Evolutionary conservation across 1,140 invertebrate species (phyloP), one percentile per base, ranked within the genome.

Genomic region (Euura saliciscinereae): DNA sequence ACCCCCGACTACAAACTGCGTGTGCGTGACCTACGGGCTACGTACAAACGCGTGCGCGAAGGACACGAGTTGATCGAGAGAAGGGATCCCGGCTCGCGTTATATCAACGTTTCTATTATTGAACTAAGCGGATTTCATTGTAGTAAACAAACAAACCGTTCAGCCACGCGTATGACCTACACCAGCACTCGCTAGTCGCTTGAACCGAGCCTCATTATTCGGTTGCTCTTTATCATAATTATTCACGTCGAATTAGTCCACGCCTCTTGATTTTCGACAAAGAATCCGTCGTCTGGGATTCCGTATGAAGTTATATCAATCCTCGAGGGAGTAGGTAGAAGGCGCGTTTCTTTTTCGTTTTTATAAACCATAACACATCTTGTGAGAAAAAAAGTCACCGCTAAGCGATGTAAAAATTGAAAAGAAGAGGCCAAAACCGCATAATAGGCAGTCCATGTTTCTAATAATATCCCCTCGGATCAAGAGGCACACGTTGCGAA

Each of bases 361-460:
- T 28, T 28, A 28, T 28, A 28, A 28, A 28, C 28, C 28, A 28
- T 28, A 28, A 28, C 28, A 28, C 1, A 28, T 28, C 28, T 28
- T 28, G 28, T 28, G 28, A 28, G 28, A 28, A 28, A 28, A 28
- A 28, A 28, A 28, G 28, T 28, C 77, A 70, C 71, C 76, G 70
- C 66, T 71, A 59, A 71, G 51, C 69, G 65, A 70, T 44, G 65
- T 64, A 13, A 64, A 10, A 64, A 28, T 28, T 28, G 28, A 28
- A 71, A 72, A 65, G 67, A 43, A 66, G 43, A 45, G 72, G 74
- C 65, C 71, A 70, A 70, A 70, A 65, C 42, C 68, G 59, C 74
- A 79, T 78, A 78, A 80, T 77, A 73, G 74, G 76, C 73, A 76
- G 74, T 67, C 78, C 78, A 79, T 80, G 79, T 77, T 78, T 68